phyloP scores from a whole-genome alignment of 2,113 vertebrate species.

The Anoura caudifer region DNA sequence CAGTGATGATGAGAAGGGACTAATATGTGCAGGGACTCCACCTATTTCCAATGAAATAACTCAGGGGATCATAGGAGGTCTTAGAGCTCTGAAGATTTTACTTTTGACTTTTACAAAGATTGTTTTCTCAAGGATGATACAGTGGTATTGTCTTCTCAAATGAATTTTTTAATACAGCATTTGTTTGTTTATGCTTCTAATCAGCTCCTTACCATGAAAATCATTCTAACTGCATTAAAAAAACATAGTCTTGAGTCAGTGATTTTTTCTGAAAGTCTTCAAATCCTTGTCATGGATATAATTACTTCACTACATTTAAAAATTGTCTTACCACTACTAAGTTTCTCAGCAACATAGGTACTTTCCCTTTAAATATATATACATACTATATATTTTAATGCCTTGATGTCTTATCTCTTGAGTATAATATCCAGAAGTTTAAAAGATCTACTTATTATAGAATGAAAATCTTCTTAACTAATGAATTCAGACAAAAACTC shows the following conservation, averaged over 20 bases:
- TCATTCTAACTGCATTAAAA: not conserved
- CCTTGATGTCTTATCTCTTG: not conserved
- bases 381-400: not conserved
- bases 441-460: not conserved
- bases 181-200: not conserved
- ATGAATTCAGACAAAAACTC: constrained; percentile 91
- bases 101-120: constrained; percentile 1
- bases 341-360: not conserved
- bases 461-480: constrained; percentile 81
- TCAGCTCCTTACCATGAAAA: not conserved
- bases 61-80: not conserved
- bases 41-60: not conserved
- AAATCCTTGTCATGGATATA: not conserved
- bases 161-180: not conserved
- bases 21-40: not conserved
- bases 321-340: not conserved
- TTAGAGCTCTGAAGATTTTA: not conserved
- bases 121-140: not conserved
- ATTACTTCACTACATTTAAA: not conserved
- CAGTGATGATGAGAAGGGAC: not conserved
- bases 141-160: not conserved
- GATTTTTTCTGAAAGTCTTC: not conserved
- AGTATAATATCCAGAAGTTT: not conserved
- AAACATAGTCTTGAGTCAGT: not conserved
- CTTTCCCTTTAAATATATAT: not conserved